phyloP scores from a whole-genome alignment of 2,888 invertebrate genomes.

The Callimorpha dominula region DNA sequence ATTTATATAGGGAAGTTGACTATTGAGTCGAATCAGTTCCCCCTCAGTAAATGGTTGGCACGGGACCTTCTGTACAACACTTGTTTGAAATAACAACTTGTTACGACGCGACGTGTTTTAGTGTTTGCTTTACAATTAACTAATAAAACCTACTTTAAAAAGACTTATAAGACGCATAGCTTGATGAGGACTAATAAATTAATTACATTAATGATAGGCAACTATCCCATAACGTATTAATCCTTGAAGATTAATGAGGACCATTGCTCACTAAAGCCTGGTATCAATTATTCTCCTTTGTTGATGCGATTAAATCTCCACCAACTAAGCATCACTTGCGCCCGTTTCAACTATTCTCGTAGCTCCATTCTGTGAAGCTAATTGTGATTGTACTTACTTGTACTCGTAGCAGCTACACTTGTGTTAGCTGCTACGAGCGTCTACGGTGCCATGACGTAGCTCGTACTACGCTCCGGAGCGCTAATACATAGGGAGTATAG shows the following conservation, averaged over 20 bases:
- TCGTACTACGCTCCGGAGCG: background rate
- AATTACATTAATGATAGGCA: background rate
- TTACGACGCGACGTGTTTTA: no score
- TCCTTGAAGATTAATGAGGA: background rate
- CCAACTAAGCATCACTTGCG: background rate
- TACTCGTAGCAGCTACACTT: no score
- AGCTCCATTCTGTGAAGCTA: accelerated
- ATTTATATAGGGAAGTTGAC: no score
- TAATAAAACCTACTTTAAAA: no score
- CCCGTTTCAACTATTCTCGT: background rate
- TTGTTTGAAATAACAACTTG: no score
- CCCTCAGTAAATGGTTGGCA: no score
- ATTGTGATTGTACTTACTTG: background rate
- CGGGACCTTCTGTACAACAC: no score
- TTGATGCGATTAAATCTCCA: background rate
- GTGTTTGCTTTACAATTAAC: no score
- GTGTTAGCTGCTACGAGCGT: background rate
- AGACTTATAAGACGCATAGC: no score
- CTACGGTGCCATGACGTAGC: background rate
- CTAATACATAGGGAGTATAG: background rate
- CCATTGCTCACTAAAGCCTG: background rate
- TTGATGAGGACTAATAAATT: no score
- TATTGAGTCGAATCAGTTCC: no score
- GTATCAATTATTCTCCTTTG: background rate
- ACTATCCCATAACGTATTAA: background rate